Evolutionary conservation across 2,797 vertebrate genomes (phyloP).

Genomic region (Hoplostethus atlanticus): DNA sequence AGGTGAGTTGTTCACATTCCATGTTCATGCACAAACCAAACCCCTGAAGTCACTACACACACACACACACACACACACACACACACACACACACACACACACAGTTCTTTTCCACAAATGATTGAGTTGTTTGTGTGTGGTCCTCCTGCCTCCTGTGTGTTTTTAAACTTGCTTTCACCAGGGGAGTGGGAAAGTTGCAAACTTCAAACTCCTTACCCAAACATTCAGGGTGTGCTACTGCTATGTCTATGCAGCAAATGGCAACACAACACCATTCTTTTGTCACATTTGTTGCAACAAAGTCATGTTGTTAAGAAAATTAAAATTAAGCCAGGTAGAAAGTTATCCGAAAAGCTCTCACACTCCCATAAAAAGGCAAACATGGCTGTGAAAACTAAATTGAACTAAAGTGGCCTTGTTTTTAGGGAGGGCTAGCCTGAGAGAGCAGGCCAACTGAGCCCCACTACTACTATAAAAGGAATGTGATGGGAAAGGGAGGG

Average conservation of each 20-base stretch:
- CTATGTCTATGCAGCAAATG: background rate
- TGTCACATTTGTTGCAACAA: background rate
- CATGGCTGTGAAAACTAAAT: constrained; percentile 2
- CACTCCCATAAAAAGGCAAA: constrained; percentile 38
- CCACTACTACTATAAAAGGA: constrained; percentile 82
- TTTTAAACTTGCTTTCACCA: constrained; percentile 29
- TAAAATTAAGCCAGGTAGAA: background rate
- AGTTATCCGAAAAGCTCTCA: constrained; percentile 31
- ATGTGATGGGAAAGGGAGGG: constrained; percentile 80
- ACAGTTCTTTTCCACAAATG: constrained; percentile 58
- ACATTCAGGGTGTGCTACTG: background rate
- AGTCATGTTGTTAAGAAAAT: constrained; percentile 7
- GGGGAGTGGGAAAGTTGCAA: constrained; percentile 33
- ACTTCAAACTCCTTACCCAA: constrained; percentile 6
- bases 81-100: constrained; percentile 52
- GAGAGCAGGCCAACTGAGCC: constrained; percentile 67
- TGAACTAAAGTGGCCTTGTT: constrained; percentile 35
- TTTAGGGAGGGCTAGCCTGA: constrained; percentile 52
- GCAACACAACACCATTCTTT: constrained; percentile 9
- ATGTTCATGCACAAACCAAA: constrained; percentile 86
- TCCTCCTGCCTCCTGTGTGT: constrained; percentile 25
- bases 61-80: constrained; percentile 45
- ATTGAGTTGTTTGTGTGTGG: constrained; percentile 49
- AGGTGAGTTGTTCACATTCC: constrained; percentile 87
- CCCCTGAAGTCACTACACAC: constrained; percentile 70